Percentiles rank a stretch among this genome's conserved stretches.
Evolutionary conservation across 2,113 vertebrate species (phyloP).

Genomic region (Regulus satrapa): DNA sequence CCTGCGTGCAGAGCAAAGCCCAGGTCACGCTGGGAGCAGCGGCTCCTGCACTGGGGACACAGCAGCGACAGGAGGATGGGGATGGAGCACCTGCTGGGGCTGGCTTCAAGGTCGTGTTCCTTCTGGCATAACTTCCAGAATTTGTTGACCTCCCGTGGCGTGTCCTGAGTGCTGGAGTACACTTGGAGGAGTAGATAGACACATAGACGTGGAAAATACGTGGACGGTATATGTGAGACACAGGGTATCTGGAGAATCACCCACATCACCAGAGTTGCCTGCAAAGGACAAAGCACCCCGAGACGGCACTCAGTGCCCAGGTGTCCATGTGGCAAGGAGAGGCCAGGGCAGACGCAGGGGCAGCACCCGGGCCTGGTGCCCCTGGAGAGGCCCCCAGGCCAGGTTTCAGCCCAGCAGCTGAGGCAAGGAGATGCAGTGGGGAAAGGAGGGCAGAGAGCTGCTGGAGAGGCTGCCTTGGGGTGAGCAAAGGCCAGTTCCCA

Average conservation of each 20-base stretch:
- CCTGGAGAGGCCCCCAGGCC: neutral
- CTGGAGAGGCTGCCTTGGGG: neutral
- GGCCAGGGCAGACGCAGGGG: fast-evolving
- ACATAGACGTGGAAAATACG: neutral
- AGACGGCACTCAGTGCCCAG: fast-evolving
- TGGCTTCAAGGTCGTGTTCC: neutral
- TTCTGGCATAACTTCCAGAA: neutral
- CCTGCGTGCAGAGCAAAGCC: neutral
- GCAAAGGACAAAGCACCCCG: neutral
- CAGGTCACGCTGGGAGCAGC: neutral
- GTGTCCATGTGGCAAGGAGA: neutral
- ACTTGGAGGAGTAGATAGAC: neutral
- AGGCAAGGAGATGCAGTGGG: neutral
- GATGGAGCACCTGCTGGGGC: neutral
- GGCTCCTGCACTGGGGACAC: neutral
- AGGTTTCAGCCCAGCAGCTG: fast-evolving
- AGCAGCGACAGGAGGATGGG: neutral
- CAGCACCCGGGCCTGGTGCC: fast-evolving
- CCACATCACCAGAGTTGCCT: neutral
- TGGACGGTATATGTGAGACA: too few species aligned
- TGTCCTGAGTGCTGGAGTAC: neutral
- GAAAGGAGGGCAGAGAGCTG: neutral
- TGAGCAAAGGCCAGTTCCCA: neutral
- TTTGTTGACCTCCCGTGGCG: neutral
- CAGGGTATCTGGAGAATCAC: neutral